These are phyloP conservation scores for Dendrolimus kikuchii DNA, from an alignment of 1,140 invertebrate species.

Conservation along the genomic window DNA sequence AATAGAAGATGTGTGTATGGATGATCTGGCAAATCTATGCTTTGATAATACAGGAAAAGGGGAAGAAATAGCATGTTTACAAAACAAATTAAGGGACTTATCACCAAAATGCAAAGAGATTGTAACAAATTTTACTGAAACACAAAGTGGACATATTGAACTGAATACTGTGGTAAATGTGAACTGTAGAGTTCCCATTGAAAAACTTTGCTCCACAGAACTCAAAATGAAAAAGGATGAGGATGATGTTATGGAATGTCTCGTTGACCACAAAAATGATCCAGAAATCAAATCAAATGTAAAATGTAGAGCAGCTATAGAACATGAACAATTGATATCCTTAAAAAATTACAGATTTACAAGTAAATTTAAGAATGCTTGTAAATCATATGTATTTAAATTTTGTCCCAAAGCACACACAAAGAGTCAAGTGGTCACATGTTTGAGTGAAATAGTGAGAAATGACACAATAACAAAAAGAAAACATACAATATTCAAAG, in stretches of 20 bases:
- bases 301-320: conserved; percentile 94
- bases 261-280: conserved; percentile 94
- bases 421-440: conserved; percentile 92
- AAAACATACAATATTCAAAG: conserved; percentile 84
- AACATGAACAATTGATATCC: conserved; percentile 94
- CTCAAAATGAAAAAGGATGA: conserved; percentile 82
- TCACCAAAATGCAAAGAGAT: conserved; percentile 79
- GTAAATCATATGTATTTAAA: conserved; percentile 85
- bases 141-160: conserved; percentile 88
- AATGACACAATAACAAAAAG: conserved; percentile 89
- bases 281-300: conserved; percentile 79
- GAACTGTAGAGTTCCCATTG: conserved; percentile 87
- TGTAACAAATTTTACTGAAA: conserved; percentile 92
- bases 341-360: conserved; percentile 96
- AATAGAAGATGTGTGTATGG: conserved; percentile 92
- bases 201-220: conserved; percentile 83
- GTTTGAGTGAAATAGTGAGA: conserved; percentile 91
- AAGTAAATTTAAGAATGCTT: conserved; percentile 96
- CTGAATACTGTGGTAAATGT: conserved; percentile 89
- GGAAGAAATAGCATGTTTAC: conserved; percentile 93
- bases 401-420: conserved; percentile 85
- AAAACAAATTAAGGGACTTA: conserved; percentile 87
- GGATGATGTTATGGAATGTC: conserved; percentile 93
- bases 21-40: conserved; percentile 88
- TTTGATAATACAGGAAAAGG: conserved; percentile 87